Evolutionary conservation across 2,888 invertebrate genomes (phyloP).

Genomic region (Epirrita christyi): DNA sequence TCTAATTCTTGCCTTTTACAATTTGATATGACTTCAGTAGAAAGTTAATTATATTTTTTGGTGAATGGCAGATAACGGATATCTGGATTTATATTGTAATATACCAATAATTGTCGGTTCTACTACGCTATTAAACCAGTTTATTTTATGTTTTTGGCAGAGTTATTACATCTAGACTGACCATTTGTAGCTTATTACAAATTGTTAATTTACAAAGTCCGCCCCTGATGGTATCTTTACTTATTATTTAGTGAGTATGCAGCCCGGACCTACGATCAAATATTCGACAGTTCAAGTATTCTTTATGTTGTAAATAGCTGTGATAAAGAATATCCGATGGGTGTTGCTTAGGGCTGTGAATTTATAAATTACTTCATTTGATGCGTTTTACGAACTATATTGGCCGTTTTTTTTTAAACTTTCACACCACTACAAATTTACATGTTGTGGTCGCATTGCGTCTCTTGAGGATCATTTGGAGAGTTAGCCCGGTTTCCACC

Average conservation of each 20-base stretch:
- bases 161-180: too few species aligned
- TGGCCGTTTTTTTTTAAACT: not conserved
- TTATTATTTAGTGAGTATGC: not conserved
- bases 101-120: too few species aligned
- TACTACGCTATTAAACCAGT: too few species aligned
- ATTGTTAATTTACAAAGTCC: too few species aligned
- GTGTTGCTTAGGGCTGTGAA: slow-evolving; percentile 79
- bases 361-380: slow-evolving; percentile 63
- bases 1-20: not conserved
- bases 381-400: slow-evolving; percentile 52
- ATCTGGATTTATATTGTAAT: too few species aligned
- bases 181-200: too few species aligned
- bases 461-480: too few species aligned
- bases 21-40: not conserved
- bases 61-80: not conserved
- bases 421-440: too few species aligned
- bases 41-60: not conserved
- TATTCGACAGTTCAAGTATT: not conserved
- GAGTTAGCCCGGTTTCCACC: too few species aligned
- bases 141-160: too few species aligned
- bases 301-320: slow-evolving; percentile 42
- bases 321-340: slow-evolving; percentile 43
- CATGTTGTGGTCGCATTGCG: too few species aligned
- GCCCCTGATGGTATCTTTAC: too few species aligned
- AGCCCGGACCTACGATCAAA: slow-evolving; percentile 1